Conservation (phyloP, 2,113 vertebrate species). For the Otis tarda region DNA sequence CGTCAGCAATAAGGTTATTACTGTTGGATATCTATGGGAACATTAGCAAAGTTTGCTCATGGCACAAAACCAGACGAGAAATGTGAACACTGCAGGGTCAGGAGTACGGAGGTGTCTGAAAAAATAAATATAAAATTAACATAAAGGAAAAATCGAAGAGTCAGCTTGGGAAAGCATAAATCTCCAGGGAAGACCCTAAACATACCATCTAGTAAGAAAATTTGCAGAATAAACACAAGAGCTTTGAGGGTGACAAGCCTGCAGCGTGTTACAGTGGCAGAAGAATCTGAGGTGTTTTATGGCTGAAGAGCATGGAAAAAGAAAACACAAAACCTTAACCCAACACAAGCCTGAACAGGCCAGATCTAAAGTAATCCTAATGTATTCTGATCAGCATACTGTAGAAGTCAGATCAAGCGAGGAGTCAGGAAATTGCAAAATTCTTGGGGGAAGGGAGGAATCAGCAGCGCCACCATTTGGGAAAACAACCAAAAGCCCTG, state of each 20-base stretch:
- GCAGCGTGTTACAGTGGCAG: rapidly evolving
- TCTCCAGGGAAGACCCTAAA: background rate
- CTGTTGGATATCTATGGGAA: background rate
- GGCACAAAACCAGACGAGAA: background rate
- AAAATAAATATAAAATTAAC: background rate
- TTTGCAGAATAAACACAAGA: background rate
- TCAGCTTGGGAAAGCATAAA: background rate
- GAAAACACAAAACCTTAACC: background rate
- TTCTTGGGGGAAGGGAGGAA: background rate
- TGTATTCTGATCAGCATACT: background rate
- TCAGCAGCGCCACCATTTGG: background rate
- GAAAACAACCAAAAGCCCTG: background rate
- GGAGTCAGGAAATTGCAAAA: background rate
- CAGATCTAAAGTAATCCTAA: background rate
- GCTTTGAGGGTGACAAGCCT: background rate
- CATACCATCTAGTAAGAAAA: background rate
- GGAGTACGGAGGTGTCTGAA: background rate
- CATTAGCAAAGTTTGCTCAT: background rate
- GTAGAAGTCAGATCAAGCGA: background rate
- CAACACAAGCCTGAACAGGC: background rate
- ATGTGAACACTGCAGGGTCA: background rate
- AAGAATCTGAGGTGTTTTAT: rapidly evolving
- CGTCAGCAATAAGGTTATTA: background rate
- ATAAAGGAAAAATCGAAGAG: background rate
- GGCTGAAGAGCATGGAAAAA: background rate